Base-by-base conservation (phyloP, 2,113 vertebrate species). In the Scalopus aquaticus region DNA sequence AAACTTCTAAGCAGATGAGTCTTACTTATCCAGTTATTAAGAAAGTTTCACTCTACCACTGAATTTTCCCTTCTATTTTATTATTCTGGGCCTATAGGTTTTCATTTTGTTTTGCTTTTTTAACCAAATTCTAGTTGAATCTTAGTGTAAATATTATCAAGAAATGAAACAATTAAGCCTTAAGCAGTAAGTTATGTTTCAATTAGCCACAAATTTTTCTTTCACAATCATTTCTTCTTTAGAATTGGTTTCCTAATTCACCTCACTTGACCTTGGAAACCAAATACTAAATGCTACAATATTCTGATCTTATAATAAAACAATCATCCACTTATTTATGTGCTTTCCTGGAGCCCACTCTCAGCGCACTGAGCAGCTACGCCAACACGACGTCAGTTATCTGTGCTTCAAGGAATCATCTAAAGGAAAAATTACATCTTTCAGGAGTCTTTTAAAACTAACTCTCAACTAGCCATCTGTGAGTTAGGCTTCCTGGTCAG, bases 361-460 rank as follows among this genome's bases (percentile, higher is more conserved):
- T 62, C 91, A 92, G 35, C 84, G 78, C n/a, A 69, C 54, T 26
- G 37, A 84, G 39, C 28, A 81, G 39, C 67, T 49, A 94, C 70
- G 74, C 64, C 42, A n/a, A 24, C n/a, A 35, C 76, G 24, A 76
- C 12, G 86, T 16, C 32, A 35, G 39, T 76, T 77, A 76, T n/a
- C 49, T n/a, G 37, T 15, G 20, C 24, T 60, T 76, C 24, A 64
- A 0, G 11, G 46, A 69, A 85, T 56, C 65, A 91, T 60, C 37
- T 64, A 73, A 88, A 74, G 76, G 15, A 78, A 83, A 93, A 72
- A 60, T 51, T 28, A 88, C 19, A 79, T 69, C 58, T 86, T 82
- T n/a, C 32, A 44, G 70, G 64, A 90, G 76, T 92, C 73, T 84
- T 91, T 92, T 77, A 82, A 51, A 91, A 85, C 30, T n/a, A 70